phyloP scores from a whole-genome alignment of 2,113 vertebrate genomes.

The Microcebus griseorufus region DNA sequence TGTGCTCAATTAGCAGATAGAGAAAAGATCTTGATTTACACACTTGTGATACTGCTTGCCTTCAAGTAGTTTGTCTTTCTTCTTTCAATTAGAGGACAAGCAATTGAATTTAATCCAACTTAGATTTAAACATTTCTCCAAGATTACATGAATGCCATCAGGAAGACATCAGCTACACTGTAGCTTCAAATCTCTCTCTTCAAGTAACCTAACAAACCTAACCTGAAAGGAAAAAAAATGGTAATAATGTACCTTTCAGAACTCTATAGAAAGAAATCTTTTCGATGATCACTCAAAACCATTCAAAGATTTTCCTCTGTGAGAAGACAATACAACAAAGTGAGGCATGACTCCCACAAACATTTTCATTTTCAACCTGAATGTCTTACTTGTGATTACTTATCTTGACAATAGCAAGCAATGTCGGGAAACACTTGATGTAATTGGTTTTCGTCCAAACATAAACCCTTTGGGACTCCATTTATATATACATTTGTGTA shows the following conservation, averaged over 20 bases:
- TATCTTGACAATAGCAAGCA: conserved; percentile 48
- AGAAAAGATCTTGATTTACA: conserved; percentile 28
- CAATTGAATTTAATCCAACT: conserved; percentile 44
- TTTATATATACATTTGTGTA: conserved; percentile 48
- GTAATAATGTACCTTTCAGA: conserved; percentile 37
- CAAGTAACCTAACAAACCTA: conserved; percentile 54
- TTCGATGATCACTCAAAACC: conserved; percentile 31
- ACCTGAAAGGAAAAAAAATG: conserved; percentile 17
- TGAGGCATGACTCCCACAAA: conserved; percentile 28
- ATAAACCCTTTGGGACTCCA: conserved; percentile 17
- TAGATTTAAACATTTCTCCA: conserved; percentile 39
- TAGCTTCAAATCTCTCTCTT: conserved; percentile 23
- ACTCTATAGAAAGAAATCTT: conserved; percentile 47
- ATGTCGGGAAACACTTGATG: conserved; percentile 38
- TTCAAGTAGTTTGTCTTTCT: conserved; percentile 24
- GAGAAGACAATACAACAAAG: conserved; percentile 47
- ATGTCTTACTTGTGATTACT: conserved; percentile 51
- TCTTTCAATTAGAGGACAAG: conserved; percentile 26
- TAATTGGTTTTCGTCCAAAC: conserved; percentile 42
- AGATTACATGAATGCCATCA: conserved; percentile 10
- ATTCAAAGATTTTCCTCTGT: conserved; percentile 51
- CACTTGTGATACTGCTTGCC: not conserved
- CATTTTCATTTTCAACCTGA: conserved; percentile 21
- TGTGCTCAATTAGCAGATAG: not conserved
- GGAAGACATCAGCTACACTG: not conserved